Conservation (phyloP, 2,113 vertebrate genomes). For the Hymenochirus boettgeri region DNA sequence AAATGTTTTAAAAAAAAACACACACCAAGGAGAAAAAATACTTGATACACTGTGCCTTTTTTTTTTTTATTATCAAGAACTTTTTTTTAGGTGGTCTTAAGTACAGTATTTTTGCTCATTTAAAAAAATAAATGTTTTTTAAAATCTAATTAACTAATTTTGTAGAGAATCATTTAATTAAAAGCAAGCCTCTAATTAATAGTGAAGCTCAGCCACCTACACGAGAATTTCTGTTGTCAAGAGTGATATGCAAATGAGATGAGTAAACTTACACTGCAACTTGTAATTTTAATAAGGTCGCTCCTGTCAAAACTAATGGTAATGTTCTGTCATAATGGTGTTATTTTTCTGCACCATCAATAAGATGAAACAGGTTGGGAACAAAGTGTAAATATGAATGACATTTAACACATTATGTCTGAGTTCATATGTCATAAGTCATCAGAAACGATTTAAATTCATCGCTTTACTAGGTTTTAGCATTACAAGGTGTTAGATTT, state of each 20-base stretch:
- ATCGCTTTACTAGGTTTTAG: not conserved
- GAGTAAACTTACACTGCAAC: slow-evolving; percentile 4
- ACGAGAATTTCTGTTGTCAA: slow-evolving; percentile 12
- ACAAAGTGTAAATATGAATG: slow-evolving; percentile 13
- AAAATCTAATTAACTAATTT: too few species aligned
- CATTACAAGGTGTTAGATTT: not conserved
- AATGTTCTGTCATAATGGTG: slow-evolving; percentile 14
- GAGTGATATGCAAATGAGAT: slow-evolving; percentile 7
- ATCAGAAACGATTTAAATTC: not conserved
- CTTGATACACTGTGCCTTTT: too few species aligned
- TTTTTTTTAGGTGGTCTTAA: too few species aligned
- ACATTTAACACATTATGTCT: slow-evolving; percentile 12
- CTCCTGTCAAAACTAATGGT: slow-evolving; percentile 18
- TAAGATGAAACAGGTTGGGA: slow-evolving; percentile 20
- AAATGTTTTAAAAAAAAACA: too few species aligned
- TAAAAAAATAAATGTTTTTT: too few species aligned
- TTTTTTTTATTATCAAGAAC: too few species aligned
- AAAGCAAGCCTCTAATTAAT: slow-evolving; percentile 16
- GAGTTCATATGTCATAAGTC: not conserved
- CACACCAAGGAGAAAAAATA: too few species aligned
- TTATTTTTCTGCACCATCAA: not conserved
- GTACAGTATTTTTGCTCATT: too few species aligned
- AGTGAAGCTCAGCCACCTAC: not conserved
- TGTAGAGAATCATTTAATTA: not conserved
- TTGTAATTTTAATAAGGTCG: slow-evolving; percentile 19